Conservation (phyloP, 1,140 invertebrate genomes). For the Rhopalosiphum padi region DNA sequence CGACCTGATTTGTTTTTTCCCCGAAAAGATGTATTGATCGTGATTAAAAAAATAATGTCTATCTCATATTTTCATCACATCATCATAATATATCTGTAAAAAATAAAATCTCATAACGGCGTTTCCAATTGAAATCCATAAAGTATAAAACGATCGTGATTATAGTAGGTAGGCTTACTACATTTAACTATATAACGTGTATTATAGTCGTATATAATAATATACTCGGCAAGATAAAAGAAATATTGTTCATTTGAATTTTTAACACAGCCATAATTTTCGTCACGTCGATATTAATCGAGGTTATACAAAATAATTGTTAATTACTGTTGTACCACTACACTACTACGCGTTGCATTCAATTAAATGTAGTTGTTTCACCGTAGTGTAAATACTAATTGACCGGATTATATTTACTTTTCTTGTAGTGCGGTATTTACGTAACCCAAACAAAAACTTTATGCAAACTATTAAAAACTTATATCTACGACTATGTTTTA, state of each 20-base stretch:
- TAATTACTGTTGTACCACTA: neutral
- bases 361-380: too few relatives aligned
- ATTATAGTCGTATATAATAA: too few relatives aligned
- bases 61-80: neutral
- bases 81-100: neutral
- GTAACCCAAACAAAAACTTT: constrained; percentile 12
- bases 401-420: neutral
- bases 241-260: neutral
- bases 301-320: neutral
- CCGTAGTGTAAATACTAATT: neutral
- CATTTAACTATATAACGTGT: too few relatives aligned
- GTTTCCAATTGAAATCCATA: too few relatives aligned
- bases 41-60: neutral
- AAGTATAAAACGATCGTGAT: too few relatives aligned
- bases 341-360: too few relatives aligned
- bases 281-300: neutral
- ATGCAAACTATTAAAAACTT: neutral
- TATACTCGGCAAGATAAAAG: neutral
- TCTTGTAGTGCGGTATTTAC: neutral
- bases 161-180: too few relatives aligned
- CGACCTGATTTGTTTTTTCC: neutral
- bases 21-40: neutral
- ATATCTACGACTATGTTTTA: neutral
- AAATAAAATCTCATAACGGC: neutral
- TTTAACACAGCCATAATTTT: neutral